These are phyloP conservation scores for Acropora tenuis DNA, from an alignment of 64 coral and sea anemone genomes.

Conservation along the genomic window DNA sequence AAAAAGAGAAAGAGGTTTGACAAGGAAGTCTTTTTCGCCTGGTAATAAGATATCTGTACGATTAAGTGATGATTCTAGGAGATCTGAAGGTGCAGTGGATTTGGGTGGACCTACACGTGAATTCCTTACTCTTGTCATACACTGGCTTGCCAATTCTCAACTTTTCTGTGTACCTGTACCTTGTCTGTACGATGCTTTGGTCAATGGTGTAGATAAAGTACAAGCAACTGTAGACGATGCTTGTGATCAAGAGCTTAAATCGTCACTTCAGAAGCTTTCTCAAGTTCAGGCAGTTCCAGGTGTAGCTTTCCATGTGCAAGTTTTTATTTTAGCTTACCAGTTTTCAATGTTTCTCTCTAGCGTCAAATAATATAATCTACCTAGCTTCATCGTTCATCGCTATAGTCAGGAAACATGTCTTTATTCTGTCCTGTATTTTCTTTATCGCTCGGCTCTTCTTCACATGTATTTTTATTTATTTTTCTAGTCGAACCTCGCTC, in stretches of 20 bases:
- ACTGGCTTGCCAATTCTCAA: slow-evolving; percentile 60
- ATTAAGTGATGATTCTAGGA: slow-evolving; percentile 72
- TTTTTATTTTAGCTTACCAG: no score
- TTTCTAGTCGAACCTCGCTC: no score
- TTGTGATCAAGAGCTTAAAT: slow-evolving; percentile 2
- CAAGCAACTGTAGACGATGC: slow-evolving; percentile 62
- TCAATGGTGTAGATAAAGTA: slow-evolving; percentile 52
- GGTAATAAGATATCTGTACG: slow-evolving; percentile 58
- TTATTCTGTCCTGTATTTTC: no score
- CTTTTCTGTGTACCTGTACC: slow-evolving; percentile 75
- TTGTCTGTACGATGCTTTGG: slow-evolving; percentile 65
- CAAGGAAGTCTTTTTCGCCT: slow-evolving; percentile 70
- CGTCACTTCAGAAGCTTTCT: slow-evolving; percentile 28
- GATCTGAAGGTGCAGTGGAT: slow-evolving; percentile 74
- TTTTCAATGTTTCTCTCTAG: no score
- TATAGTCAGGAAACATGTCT: no score
- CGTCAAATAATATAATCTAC: no score
- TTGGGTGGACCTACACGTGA: slow-evolving; percentile 58
- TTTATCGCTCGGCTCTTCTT: no score
- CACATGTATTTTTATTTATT: no score
- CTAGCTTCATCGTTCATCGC: no score
- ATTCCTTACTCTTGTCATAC: slow-evolving; percentile 69
- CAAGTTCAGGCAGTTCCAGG: slow-evolving; percentile 55
- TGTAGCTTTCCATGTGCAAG: background rate
- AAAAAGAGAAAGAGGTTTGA: slow-evolving; percentile 17